Evolutionary conservation across 2,888 invertebrate genomes (phyloP).

Genomic region (Salticus scenicus): DNA sequence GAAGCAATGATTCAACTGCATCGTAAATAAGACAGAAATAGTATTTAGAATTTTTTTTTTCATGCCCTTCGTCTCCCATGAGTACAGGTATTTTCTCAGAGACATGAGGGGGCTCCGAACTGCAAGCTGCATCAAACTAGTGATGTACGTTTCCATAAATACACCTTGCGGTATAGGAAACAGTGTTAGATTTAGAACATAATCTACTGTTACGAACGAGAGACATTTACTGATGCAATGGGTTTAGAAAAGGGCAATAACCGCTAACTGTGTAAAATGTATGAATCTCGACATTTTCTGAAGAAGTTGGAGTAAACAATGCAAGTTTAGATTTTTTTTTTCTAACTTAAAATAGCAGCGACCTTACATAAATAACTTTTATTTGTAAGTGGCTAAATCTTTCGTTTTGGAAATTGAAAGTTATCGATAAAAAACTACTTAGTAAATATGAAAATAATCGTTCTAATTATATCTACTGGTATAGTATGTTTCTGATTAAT

Average conservation of each 20-base stretch:
- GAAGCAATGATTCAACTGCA: constrained; percentile 45
- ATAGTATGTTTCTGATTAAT: no score
- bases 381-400: no score
- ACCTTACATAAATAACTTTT: no score
- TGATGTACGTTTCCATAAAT: constrained; percentile 49
- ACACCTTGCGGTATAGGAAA: constrained; percentile 39
- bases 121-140: background rate
- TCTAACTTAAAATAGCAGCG: no score
- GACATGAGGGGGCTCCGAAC: constrained; percentile 11
- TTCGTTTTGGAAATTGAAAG: no score
- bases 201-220: constrained; percentile 43
- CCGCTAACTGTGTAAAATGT: background rate
- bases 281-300: background rate
- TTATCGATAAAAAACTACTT: no score
- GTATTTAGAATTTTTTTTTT: constrained; percentile 6
- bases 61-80: background rate
- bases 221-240: background rate
- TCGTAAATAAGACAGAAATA: constrained; percentile 40
- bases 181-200: constrained; percentile 36
- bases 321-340: background rate
- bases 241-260: background rate
- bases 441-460: no score
- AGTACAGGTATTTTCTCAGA: background rate
- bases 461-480: no score
- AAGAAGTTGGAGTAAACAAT: background rate